Evolutionary conservation across 2,888 invertebrate species (phyloP), one percentile per base, ranked within the genome.

Genomic region (Harpalus rubripes): DNA sequence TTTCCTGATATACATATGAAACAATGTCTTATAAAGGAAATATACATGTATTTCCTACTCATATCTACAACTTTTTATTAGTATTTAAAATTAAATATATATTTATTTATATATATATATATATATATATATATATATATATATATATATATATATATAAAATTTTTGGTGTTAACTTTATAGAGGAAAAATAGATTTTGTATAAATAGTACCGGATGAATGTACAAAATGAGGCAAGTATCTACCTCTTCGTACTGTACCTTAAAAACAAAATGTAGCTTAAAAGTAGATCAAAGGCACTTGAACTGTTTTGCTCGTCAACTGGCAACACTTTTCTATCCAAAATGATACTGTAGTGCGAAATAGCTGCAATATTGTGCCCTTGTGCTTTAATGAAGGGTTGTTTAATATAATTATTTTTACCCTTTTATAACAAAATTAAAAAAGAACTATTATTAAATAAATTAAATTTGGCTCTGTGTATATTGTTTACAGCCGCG

Each of bases 91-190:
- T n/a, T n/a, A n/a, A n/a, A n/a, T n/a, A n/a, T n/a, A n/a, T n/a
- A n/a, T n/a, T n/a, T n/a, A n/a, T n/a, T n/a, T n/a, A n/a, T n/a
- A n/a, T n/a, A n/a, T n/a, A n/a, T n/a, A n/a, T n/a, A n/a, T n/a
- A n/a, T n/a, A n/a, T n/a, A n/a, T n/a, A n/a, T n/a, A n/a, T n/a
- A n/a, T n/a, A n/a, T n/a, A n/a, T n/a, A n/a, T n/a, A n/a, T n/a
- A n/a, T n/a, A n/a, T n/a, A n/a, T n/a, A n/a, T n/a, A n/a, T n/a
- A n/a, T n/a, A n/a, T n/a, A n/a, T n/a, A n/a, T n/a, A n/a, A n/a
- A 1, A 72, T 72, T 72, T 72, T 72, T 15, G 72, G 72, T 15
- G 72, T 72, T 18, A 72, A 39, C 16, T 39, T 39, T 15, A 72
- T 39, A 72, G 15, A 18, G n/a, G 22, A 1, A 7, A 15, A 3